These are phyloP conservation scores for Zele albiditarsus DNA, from an alignment of 2,888 invertebrate genomes.

Conservation along the genomic window DNA sequence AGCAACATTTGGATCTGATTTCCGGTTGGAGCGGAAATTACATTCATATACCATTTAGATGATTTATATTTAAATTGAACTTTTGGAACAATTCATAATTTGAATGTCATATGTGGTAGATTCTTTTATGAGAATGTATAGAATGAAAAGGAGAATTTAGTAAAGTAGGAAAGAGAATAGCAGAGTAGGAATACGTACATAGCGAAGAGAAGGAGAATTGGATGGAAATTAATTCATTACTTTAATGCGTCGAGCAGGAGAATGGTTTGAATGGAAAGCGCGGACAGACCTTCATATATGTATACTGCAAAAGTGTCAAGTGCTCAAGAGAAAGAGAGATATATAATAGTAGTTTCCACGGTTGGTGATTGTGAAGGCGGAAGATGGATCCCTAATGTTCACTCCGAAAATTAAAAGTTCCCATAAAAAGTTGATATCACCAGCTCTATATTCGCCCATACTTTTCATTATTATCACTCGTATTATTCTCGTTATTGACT, in stretches of 20 bases:
- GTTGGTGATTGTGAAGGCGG: conserved; percentile 50
- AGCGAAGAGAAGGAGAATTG: conserved; percentile 44
- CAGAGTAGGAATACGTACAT: neutral
- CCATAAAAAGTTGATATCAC: conserved; percentile 56
- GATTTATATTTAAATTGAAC: too few relatives aligned
- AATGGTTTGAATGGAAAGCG: conserved; percentile 53
- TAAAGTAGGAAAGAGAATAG: neutral
- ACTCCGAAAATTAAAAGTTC: conserved; percentile 72
- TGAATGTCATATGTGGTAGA: too few relatives aligned
- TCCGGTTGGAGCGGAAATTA: too few relatives aligned
- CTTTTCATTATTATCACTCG: conserved; percentile 23
- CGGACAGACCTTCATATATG: conserved; percentile 56
- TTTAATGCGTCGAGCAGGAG: conserved; percentile 70
- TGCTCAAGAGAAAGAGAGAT: conserved; percentile 63
- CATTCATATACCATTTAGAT: too few relatives aligned
- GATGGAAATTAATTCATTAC: conserved; percentile 73
- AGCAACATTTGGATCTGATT: too few relatives aligned
- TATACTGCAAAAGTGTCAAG: conserved; percentile 62
- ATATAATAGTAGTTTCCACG: conserved; percentile 27
- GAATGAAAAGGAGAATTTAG: neutral
- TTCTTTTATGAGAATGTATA: neutral
- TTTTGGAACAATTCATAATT: too few relatives aligned
- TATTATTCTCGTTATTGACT: too few relatives aligned
- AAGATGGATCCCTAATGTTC: conserved; percentile 72
- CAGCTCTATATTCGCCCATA: conserved; percentile 31